Conservation (phyloP, 2,113 vertebrate genomes). For the Sceloporus tristichus region DNA sequence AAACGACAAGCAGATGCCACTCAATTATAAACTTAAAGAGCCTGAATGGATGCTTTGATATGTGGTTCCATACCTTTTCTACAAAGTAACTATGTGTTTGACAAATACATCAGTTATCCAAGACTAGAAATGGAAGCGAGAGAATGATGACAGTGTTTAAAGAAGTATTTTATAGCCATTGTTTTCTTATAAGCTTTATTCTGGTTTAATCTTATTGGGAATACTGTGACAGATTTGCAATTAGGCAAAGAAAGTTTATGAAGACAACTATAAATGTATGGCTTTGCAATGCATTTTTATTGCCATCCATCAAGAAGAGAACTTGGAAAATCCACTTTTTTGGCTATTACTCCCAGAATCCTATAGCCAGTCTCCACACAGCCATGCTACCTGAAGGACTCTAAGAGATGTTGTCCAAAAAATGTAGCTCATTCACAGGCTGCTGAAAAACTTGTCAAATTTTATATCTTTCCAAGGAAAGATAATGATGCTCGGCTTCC, state of each 20-base stretch:
- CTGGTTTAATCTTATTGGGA: background rate
- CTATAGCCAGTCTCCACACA: too few relatives aligned
- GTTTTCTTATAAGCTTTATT: background rate
- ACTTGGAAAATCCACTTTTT: too few relatives aligned
- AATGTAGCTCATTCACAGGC: too few relatives aligned
- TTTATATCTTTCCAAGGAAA: background rate
- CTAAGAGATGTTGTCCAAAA: too few relatives aligned
- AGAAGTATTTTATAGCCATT: background rate
- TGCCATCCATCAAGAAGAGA: background rate
- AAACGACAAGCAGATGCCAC: slow-evolving; percentile 41
- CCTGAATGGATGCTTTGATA: slow-evolving; percentile 16
- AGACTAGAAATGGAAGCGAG: background rate
- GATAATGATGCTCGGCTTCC: background rate
- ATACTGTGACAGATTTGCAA: background rate
- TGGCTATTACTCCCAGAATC: background rate
- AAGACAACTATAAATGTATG: background rate
- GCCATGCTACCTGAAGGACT: too few relatives aligned
- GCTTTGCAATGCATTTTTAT: background rate
- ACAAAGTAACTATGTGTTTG: slow-evolving; percentile 18
- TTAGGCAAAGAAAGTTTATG: background rate
- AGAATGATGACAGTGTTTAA: background rate
- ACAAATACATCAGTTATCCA: slow-evolving; percentile 19
- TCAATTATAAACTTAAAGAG: slow-evolving; percentile 33
- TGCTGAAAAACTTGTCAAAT: background rate
- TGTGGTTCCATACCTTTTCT: background rate